Percentiles rank a stretch among this genome's conserved stretches.
Evolutionary conservation across 2,888 invertebrate species (phyloP).

Genomic region (Tachina fera): DNA sequence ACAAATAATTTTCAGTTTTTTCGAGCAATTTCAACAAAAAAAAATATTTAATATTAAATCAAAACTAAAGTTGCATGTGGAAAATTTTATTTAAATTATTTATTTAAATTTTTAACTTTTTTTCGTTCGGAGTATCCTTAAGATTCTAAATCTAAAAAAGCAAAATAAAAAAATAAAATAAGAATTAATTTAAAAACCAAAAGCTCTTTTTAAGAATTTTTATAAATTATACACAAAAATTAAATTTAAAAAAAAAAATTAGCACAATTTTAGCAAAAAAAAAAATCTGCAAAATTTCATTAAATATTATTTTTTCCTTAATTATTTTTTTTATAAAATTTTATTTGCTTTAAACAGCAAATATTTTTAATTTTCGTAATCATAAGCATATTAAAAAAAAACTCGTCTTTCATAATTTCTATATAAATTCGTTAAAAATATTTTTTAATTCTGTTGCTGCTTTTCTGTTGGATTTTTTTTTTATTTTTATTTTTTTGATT

Average conservation of each 20-base stretch:
- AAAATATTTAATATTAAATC: conserved; percentile 33
- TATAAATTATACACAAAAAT: conserved; percentile 33
- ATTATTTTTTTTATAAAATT: conserved; percentile 53
- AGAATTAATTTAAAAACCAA: conserved; percentile 31
- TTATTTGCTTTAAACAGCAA: conserved; percentile 41
- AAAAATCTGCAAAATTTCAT: conserved; percentile 49
- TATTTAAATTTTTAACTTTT: conserved; percentile 45
- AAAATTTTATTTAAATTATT: conserved; percentile 54
- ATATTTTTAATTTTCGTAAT: conserved; percentile 53
- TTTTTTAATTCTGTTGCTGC: conserved; percentile 6
- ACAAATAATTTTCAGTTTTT: neutral
- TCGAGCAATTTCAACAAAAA: conserved; percentile 54
- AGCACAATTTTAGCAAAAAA: conserved; percentile 55
- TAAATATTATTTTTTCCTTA: conserved; percentile 31
- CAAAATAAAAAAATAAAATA: conserved; percentile 70
- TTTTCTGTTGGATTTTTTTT: conserved; percentile 4
- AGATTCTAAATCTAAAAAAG: conserved; percentile 76
- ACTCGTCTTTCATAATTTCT: conserved; percentile 30
- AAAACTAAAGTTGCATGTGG: conserved; percentile 35
- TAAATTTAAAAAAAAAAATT: conserved; percentile 39
- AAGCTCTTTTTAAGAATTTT: conserved; percentile 21
- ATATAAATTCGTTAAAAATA: conserved; percentile 45
- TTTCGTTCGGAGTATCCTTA: conserved; percentile 81
- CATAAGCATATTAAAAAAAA: conserved; percentile 43
- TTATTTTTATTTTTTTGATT: conserved; percentile 52